phyloP scores from a whole-genome alignment of 1,140 invertebrate species.

The Diuraphis noxia region DNA sequence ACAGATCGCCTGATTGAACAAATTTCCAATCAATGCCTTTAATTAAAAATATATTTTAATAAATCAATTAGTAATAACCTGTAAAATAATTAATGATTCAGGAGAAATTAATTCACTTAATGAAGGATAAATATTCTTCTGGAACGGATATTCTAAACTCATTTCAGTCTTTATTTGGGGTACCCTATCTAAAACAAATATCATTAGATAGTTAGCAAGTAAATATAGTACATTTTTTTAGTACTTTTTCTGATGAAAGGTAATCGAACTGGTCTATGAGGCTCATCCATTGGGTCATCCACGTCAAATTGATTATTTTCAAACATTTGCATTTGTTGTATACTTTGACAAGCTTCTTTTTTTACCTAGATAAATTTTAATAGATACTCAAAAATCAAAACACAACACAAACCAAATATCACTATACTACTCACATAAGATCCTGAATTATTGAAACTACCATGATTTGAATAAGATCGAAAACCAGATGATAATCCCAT shows the following conservation, averaged over 20 bases:
- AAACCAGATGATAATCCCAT: slow-evolving; percentile 41
- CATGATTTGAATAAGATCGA: slow-evolving; percentile 33
- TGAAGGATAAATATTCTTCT: slow-evolving; percentile 28
- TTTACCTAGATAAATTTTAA: neutral
- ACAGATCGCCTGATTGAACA: neutral
- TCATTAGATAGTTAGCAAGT: neutral
- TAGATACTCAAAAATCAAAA: neutral
- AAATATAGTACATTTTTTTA: neutral
- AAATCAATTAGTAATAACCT: slow-evolving; percentile 17
- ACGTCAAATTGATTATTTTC: slow-evolving; percentile 39
- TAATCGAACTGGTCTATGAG: slow-evolving; percentile 31
- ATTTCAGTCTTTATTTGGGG: slow-evolving; percentile 28
- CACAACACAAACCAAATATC: neutral
- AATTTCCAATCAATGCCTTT: neutral
- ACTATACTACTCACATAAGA: slow-evolving; percentile 5
- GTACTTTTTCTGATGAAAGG: slow-evolving; percentile 26
- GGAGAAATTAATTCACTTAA: slow-evolving; percentile 27
- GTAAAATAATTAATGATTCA: slow-evolving; percentile 34
- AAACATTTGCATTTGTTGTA: slow-evolving; percentile 34
- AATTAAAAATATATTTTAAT: neutral
- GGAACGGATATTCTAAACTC: slow-evolving; percentile 40
- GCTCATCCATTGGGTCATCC: slow-evolving; percentile 18
- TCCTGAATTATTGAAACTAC: slow-evolving; percentile 39
- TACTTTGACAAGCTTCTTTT: slow-evolving; percentile 29
- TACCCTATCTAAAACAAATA: slow-evolving; percentile 13